phyloP scores from a whole-genome alignment of 2,113 vertebrate species.

The Sula dactylatra region DNA sequence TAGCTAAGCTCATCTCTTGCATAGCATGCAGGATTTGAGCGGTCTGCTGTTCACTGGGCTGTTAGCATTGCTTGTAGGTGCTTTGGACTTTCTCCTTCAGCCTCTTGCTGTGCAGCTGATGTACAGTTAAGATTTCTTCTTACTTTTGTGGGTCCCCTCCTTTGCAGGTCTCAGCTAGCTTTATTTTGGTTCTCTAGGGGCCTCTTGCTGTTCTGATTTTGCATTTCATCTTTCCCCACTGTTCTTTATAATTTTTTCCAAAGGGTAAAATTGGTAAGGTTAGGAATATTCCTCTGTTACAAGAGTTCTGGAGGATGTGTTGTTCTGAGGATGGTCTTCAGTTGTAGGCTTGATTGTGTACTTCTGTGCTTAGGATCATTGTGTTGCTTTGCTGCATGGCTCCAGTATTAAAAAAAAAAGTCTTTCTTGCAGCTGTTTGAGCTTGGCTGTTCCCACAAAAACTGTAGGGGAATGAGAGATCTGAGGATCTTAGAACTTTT shows the following conservation, averaged over 20 bases:
- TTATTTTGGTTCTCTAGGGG: neutral
- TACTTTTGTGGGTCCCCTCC: neutral
- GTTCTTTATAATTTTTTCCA: neutral
- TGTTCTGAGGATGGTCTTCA: neutral
- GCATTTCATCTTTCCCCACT: neutral
- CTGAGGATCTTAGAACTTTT: neutral
- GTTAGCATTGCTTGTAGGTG: neutral
- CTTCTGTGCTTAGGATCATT: neutral
- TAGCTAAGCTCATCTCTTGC: neutral
- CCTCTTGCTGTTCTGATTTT: neutral
- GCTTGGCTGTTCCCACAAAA: neutral
- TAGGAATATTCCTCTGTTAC: neutral
- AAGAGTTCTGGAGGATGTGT: neutral
- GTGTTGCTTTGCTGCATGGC: neutral
- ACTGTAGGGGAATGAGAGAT: neutral
- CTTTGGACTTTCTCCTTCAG: neutral
- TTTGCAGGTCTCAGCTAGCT: neutral
- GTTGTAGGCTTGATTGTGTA: neutral
- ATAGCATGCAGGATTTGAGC: fast-evolving
- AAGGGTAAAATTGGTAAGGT: neutral
- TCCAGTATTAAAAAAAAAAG: neutral
- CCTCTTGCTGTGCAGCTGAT: neutral
- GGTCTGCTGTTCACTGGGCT: neutral
- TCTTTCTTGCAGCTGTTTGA: neutral
- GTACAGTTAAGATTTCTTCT: neutral